A percentile compares a stretch with the other conserved stretches of the same genome.
Conservation (phyloP, 2,888 invertebrate genomes). For the Sisyra terminalis region DNA sequence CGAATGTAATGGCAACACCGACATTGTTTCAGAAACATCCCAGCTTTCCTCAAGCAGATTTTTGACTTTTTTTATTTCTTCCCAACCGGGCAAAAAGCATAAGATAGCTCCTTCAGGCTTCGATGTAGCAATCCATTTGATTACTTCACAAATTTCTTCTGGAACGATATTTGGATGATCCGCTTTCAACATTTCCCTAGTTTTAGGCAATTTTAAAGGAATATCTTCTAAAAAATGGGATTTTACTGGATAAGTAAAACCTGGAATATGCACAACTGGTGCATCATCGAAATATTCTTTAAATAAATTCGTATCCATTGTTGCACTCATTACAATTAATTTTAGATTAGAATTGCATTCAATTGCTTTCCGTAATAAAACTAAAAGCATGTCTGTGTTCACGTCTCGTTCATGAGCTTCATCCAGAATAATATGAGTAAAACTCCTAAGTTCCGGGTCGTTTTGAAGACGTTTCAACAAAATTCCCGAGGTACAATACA, state of each 20-base stretch:
- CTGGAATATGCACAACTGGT: slow-evolving; percentile 27
- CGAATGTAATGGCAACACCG: slow-evolving; percentile 23
- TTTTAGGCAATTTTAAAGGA: slow-evolving; percentile 22
- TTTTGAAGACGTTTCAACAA: slow-evolving; percentile 25
- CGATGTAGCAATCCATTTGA: slow-evolving; percentile 37
- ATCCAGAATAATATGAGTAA: slow-evolving; percentile 52
- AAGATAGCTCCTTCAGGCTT: slow-evolving; percentile 51
- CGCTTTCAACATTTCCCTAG: slow-evolving; percentile 21
- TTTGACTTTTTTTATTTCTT: slow-evolving; percentile 40
- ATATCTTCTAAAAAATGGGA: slow-evolving; percentile 38
- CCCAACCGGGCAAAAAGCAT: slow-evolving; percentile 62
- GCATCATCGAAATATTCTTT: slow-evolving; percentile 33
- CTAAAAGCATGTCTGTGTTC: slow-evolving; percentile 46
- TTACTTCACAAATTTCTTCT: slow-evolving; percentile 29
- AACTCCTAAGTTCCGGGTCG: slow-evolving; percentile 32
- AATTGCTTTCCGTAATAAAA: slow-evolving; percentile 38
- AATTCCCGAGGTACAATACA: slow-evolving; percentile 53
- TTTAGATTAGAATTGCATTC: slow-evolving; percentile 34
- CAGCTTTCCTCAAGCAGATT: slow-evolving; percentile 25
- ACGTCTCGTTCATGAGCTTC: slow-evolving; percentile 59
- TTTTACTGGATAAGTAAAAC: slow-evolving; percentile 41
- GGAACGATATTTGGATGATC: slow-evolving; percentile 29
- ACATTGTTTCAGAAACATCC: slow-evolving; percentile 12
- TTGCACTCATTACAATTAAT: slow-evolving; percentile 57
- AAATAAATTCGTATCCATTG: slow-evolving; percentile 44